Percentiles rank a stretch among this genome's conserved stretches.
These are phyloP conservation scores for Drymodes brunneopygia DNA, from an alignment of 2,113 vertebrate species.

Conservation along the genomic window DNA sequence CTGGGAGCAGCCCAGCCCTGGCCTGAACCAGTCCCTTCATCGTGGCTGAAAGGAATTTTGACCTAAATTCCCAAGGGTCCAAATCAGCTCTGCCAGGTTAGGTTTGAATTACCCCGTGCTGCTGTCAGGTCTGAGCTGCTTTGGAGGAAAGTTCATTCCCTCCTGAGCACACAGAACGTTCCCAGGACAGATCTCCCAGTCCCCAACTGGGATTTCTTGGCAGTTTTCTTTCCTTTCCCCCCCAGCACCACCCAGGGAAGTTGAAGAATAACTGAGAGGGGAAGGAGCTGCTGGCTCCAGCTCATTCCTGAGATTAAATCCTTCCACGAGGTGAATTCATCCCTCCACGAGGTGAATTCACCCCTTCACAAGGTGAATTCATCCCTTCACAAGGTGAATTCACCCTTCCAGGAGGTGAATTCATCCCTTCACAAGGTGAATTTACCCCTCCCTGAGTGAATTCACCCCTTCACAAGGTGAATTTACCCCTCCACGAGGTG, in stretches of 20 bases:
- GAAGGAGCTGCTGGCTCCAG: background rate
- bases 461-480: background rate
- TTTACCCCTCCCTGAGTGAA: too few relatives aligned
- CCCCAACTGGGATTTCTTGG: background rate
- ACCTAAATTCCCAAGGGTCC: background rate
- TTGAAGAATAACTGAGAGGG: background rate
- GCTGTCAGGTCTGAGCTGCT: background rate
- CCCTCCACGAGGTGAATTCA: slow-evolving; percentile 10
- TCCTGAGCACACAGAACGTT: background rate
- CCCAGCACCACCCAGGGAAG: background rate
- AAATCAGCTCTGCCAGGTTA: background rate
- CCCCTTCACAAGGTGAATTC: too few relatives aligned
- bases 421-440: background rate
- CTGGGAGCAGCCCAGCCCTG: background rate
- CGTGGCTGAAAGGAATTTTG: background rate
- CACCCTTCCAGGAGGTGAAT: background rate
- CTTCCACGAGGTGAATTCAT: background rate
- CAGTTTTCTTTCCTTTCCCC: background rate
- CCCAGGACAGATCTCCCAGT: background rate
- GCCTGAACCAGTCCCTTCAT: background rate
- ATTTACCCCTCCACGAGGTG: background rate
- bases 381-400: background rate
- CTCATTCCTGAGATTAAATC: background rate
- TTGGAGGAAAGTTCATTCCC: background rate
- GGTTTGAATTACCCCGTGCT: background rate